These are phyloP conservation scores for Pedicia rivosa DNA, from an alignment of 2,888 invertebrate genomes.

Conservation along the genomic window DNA sequence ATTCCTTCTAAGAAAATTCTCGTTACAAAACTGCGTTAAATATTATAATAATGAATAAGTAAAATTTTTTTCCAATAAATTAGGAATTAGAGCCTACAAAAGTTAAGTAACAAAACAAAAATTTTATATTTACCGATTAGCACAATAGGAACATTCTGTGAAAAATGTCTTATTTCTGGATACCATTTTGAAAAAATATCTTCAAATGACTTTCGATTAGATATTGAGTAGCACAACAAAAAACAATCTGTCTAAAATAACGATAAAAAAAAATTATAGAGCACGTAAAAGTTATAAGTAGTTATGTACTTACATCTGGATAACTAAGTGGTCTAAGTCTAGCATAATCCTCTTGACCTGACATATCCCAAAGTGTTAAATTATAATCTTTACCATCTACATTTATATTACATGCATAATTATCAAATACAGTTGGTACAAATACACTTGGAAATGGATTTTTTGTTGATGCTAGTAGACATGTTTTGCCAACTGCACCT, in stretches of 20 bases:
- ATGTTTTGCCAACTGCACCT: conserved; percentile 85
- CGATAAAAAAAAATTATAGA: not conserved
- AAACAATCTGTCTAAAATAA: conserved; percentile 68
- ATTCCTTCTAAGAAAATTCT: too few species aligned
- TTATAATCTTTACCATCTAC: conserved; percentile 70
- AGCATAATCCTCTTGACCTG: conserved; percentile 79
- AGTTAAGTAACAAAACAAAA: too few species aligned
- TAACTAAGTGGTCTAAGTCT: conserved; percentile 74
- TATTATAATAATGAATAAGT: too few species aligned
- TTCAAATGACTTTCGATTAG: conserved; percentile 61
- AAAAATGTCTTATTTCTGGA: conserved; percentile 68
- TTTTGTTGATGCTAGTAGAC: conserved; percentile 69
- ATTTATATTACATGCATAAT: conserved; percentile 61
- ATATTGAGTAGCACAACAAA: conserved; percentile 71
- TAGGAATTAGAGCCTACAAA: too few species aligned
- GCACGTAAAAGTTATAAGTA: too few species aligned
- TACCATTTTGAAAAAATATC: conserved; percentile 76
- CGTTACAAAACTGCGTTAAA: too few species aligned
- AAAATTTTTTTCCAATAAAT: too few species aligned
- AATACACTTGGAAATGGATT: conserved; percentile 79
- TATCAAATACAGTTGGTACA: conserved; percentile 86
- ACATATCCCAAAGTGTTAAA: conserved; percentile 81
- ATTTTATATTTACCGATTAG: conserved; percentile 72
- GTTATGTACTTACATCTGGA: conserved; percentile 63
- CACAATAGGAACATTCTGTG: conserved; percentile 63